These are phyloP conservation scores for Semicossyphus pulcher DNA, from an alignment of 2,113 vertebrate species.

Conservation along the genomic window DNA sequence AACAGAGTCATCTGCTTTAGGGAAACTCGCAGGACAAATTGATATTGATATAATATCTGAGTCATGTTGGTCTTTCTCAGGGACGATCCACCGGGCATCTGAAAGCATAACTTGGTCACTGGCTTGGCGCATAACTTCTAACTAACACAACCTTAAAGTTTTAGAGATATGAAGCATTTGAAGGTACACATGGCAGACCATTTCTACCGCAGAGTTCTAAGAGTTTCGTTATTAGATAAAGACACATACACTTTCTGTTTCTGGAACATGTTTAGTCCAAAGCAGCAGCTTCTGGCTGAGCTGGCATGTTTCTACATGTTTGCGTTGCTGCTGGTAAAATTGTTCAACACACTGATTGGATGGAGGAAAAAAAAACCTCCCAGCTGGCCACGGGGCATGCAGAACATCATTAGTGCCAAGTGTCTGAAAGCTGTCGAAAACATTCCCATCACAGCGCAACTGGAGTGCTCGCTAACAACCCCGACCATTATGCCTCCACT, in stretches of 20 bases:
- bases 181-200: too few species aligned
- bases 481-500: slow-evolving; percentile 57
- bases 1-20: background rate
- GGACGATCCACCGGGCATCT: background rate
- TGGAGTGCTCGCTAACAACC: slow-evolving; percentile 72
- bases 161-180: too few species aligned
- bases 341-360: slow-evolving; percentile 50
- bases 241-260: too few species aligned
- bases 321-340: slow-evolving; percentile 50
- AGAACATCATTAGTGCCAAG: slow-evolving; percentile 75
- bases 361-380: slow-evolving; percentile 17
- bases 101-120: background rate
- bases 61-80: background rate
- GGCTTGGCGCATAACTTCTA: too few species aligned
- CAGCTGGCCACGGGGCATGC: slow-evolving; percentile 64
- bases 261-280: background rate
- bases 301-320: slow-evolving; percentile 45
- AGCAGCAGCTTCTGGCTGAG: slow-evolving; percentile 20
- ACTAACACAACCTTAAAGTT: too few species aligned
- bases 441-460: slow-evolving; percentile 69
- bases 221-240: too few species aligned
- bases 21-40: background rate
- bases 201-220: too few species aligned
- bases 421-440: slow-evolving; percentile 78
- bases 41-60: background rate